Evolutionary conservation across 1,140 invertebrate species (phyloP).

Genomic region (Dryas iulia): DNA sequence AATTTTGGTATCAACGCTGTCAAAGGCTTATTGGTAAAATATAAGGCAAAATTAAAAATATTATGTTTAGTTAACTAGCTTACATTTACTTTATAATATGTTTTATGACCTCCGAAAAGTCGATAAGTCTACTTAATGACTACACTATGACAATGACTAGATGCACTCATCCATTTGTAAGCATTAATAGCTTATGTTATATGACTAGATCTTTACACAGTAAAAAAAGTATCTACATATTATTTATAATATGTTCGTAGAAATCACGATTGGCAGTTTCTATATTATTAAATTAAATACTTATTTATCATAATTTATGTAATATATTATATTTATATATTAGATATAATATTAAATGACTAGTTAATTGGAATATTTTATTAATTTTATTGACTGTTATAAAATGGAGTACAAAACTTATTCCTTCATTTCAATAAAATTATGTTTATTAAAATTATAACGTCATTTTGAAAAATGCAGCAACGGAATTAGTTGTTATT

Average conservation of each 20-base stretch:
- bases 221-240: neutral
- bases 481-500: neutral
- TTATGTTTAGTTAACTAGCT: neutral
- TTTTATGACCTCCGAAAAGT: conserved; percentile 30
- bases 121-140: conserved; percentile 24
- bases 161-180: conserved; percentile 41
- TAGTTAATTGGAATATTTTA: neutral
- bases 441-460: neutral
- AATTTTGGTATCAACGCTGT: too few species aligned
- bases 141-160: conserved; percentile 42
- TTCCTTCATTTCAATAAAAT: too few species aligned
- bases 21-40: neutral
- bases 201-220: neutral
- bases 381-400: neutral
- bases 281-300: neutral
- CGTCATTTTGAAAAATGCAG: neutral
- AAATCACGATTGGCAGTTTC: conserved; percentile 16
- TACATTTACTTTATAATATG: neutral
- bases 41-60: neutral
- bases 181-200: neutral
- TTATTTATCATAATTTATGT: neutral
- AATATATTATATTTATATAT: neutral
- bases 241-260: neutral
- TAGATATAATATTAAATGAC: too few species aligned
- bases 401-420: neutral